A percentile compares a stretch with the other conserved stretches of the same genome.
phyloP scores from a whole-genome alignment of 2,797 vertebrate genomes.

The Sebastes taczanowskii region DNA sequence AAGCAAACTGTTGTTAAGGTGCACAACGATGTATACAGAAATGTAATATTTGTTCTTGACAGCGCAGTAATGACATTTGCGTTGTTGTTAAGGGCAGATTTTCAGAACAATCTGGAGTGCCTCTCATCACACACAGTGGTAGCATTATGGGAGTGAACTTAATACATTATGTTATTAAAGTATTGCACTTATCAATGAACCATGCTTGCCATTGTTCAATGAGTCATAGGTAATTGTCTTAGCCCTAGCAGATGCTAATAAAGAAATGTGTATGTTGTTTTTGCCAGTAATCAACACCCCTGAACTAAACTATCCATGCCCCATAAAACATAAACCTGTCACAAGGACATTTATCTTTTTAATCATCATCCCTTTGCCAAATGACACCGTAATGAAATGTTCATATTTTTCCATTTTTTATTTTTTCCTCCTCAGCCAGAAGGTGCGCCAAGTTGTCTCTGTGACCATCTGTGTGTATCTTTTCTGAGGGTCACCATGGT shows the following conservation, averaged over 20 bases:
- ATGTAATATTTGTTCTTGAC: slow-evolving; percentile 34
- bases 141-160: slow-evolving; percentile 12
- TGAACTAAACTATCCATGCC: slow-evolving; percentile 58
- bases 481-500: slow-evolving; percentile 50
- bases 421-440: slow-evolving; percentile 34
- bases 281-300: slow-evolving; percentile 65
- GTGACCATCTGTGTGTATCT: slow-evolving; percentile 68
- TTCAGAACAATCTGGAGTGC: slow-evolving; percentile 20
- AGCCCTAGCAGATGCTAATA: slow-evolving; percentile 52
- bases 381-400: slow-evolving; percentile 64
- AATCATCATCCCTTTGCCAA: slow-evolving; percentile 62
- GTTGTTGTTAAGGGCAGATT: slow-evolving; percentile 6
- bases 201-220: slow-evolving; percentile 32
- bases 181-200: slow-evolving; percentile 31
- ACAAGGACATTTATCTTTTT: slow-evolving; percentile 60
- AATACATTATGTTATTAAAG: slow-evolving; percentile 18
- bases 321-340: slow-evolving; percentile 67
- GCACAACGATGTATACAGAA: slow-evolving; percentile 12
- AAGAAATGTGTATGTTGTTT: slow-evolving; percentile 49
- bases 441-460: slow-evolving; percentile 66
- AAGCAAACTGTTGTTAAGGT: slow-evolving; percentile 20
- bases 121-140: background rate
- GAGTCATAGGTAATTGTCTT: slow-evolving; percentile 37
- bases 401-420: slow-evolving; percentile 39
- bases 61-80: slow-evolving; percentile 25